Base-by-base conservation (phyloP, 2,113 vertebrate genomes). In the Neodontobutis hainanensis region DNA sequence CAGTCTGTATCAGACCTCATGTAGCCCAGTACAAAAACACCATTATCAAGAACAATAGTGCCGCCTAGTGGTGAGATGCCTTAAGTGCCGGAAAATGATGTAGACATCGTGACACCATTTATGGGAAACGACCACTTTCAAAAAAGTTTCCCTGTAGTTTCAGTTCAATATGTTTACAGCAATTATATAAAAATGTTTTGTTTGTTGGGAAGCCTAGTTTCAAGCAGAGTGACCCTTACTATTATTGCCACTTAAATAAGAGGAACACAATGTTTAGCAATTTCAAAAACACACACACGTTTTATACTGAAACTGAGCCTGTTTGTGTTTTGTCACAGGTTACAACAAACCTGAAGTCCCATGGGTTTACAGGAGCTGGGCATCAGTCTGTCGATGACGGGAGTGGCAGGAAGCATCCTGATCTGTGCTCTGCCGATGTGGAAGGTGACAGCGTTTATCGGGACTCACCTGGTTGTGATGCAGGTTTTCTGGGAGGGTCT, bases 401-500 rank as follows among this genome's bases (percentile, higher is more conserved):
- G 95, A 19, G 81, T 93, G 16, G 87, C 94, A 4, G 94, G 93
- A 40, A 90, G 91, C 82, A 92, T 96, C 85, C 78, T 96, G 53
- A 92, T 93, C 84, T 96, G 95, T 0, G 93, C 92, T 0, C 84
- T 96, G 83, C 95, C 95, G 73, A 95, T 94, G 93, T 95, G 95
- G 95, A 94, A 92, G 87, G 93, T 96, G 74, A 95, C 94, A 0
- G 92, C 94, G 0, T 95, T 94, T 87, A 92, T 94, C 0, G 94
- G 95, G 68, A 94, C 93, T 60, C 94, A 94, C 67, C 93, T 94
- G 32, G 92, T 94, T 81, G 93, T 92, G 77, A 93, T 94, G 44
- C 95, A 96, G 91, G 92, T 94, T 63, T 95, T 95, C 89, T 95
- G 93, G 93, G 94, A 96, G 34, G 95, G 95, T 50, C 61, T 96